A percentile compares a stretch with the other conserved stretches of the same genome.
These are phyloP conservation scores for Emydoidea blandingii DNA, from an alignment of 2,797 vertebrate species.

Conservation along the genomic window DNA sequence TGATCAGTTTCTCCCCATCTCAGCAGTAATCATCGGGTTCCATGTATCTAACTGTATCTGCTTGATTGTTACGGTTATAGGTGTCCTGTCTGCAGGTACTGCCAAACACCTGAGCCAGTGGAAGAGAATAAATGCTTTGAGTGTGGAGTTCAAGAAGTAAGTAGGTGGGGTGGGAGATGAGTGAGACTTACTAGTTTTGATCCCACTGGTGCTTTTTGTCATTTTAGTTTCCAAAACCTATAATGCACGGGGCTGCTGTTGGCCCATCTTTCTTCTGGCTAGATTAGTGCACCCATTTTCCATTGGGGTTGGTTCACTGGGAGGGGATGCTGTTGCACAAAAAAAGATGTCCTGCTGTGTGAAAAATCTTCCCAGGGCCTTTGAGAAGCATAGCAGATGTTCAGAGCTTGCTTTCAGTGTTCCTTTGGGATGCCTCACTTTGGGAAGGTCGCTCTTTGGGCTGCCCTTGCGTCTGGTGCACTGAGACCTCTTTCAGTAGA, in stretches of 20 bases:
- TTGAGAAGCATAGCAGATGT: background rate
- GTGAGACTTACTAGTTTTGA: constrained; percentile 16
- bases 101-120: constrained; percentile 97
- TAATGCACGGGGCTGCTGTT: background rate
- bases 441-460: background rate
- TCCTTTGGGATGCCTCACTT: background rate
- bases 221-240: background rate
- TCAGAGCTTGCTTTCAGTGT: background rate
- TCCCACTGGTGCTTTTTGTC: constrained; percentile 9
- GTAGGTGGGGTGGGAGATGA: constrained; percentile 66
- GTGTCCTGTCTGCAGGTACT: constrained; percentile 98
- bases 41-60: background rate
- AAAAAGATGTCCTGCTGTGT: background rate
- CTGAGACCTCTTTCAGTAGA: background rate
- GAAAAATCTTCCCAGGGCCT: background rate
- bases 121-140: constrained; percentile 99
- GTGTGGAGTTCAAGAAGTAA: constrained; percentile 98
- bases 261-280: background rate
- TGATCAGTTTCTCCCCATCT: background rate
- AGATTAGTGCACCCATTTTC: background rate
- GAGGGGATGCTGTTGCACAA: background rate
- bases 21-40: background rate
- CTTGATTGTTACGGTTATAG: constrained; percentile 76
- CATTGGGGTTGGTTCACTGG: background rate
- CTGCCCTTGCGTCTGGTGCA: background rate